Evolutionary conservation across 2,113 vertebrate species (phyloP), one percentile per base, ranked within the genome.

Genomic region (Nycticebus coucang): DNA sequence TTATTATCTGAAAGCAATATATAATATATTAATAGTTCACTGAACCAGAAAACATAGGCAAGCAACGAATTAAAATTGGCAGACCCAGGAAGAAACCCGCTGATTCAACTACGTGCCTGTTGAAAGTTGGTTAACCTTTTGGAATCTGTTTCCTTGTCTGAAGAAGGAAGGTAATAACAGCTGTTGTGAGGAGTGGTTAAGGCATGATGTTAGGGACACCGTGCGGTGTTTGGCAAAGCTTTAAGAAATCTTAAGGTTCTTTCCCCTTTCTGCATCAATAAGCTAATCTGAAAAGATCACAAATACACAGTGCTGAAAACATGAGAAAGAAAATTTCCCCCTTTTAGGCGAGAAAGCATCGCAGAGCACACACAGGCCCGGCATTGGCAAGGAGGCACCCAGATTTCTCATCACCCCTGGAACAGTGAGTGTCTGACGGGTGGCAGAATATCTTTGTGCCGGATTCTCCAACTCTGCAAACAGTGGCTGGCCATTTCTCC

Each of bases 281-380:
- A 66, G 88, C 62, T 18, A 59, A 83, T 84, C 81, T 59, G 59
- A 74, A 84, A 69, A 64, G 26, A 28, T 33, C 68, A 87, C n/a
- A 37, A 62, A 50, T 7, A 89, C 14, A 72, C 7, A 57, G 37
- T 7, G 72, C n/a, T n/a, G 60, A 26, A 78, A 80, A 69, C 21
- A 33, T 4, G 7, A 60, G n/a, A 60, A n/a, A 4, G 0, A 62
- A 9, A 28, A 60, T 41, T 9, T 59, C 10, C 12, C 30, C 13
- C 75, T 55, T 15, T n/a, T 14, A 22, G n/a, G 68, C 0, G 8
- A 69, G 17, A 0, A 33, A 77, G 45, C 18, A 10, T 26, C 37
- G 5, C 18, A 1, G 12, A 15, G 66, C 4, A 77, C 72, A 68
- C 15, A 22, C 0, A 60, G 80, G 1, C 35, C 19, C 10, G 30